These are phyloP conservation scores for Nasonia vitripennis DNA, from an alignment of 1,140 invertebrate species.

Conservation along the genomic window DNA sequence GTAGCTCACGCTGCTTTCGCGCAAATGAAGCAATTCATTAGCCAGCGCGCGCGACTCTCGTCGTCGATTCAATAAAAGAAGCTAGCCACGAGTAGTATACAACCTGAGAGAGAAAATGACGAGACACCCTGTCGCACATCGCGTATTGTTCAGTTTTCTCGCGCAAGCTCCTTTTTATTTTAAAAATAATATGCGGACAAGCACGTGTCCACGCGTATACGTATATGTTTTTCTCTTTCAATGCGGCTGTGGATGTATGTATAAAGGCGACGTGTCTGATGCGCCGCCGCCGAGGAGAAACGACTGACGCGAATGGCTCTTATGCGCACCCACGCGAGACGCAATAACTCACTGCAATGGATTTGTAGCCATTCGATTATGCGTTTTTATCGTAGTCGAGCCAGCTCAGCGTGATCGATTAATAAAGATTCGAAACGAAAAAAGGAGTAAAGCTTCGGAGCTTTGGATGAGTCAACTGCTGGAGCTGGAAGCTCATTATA, in stretches of 20 bases:
- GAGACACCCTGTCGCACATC: not conserved
- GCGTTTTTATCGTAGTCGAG: too few species aligned
- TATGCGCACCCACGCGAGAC: not conserved
- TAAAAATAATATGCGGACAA: not conserved
- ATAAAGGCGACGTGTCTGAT: not conserved
- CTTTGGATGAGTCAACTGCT: not conserved
- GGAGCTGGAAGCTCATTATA: not conserved
- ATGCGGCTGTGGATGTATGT: not conserved
- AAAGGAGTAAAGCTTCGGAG: not conserved
- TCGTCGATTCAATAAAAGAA: not conserved
- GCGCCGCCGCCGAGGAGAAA: not conserved
- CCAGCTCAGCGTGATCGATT: not conserved
- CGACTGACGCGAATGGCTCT: not conserved
- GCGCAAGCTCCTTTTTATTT: not conserved
- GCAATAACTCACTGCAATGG: not conserved
- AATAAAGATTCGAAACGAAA: not conserved
- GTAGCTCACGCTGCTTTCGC: not conserved
- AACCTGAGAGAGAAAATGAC: not conserved
- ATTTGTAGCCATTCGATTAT: too few species aligned
- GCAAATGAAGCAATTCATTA: conserved; percentile 26
- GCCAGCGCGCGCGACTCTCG: not conserved
- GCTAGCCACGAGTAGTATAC: not conserved
- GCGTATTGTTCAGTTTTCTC: conserved; percentile 5
- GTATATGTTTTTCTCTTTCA: not conserved
- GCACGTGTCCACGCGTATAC: not conserved